phyloP scores from a whole-genome alignment of 2,797 vertebrate species.

The Percopsis omiscomaycus region DNA sequence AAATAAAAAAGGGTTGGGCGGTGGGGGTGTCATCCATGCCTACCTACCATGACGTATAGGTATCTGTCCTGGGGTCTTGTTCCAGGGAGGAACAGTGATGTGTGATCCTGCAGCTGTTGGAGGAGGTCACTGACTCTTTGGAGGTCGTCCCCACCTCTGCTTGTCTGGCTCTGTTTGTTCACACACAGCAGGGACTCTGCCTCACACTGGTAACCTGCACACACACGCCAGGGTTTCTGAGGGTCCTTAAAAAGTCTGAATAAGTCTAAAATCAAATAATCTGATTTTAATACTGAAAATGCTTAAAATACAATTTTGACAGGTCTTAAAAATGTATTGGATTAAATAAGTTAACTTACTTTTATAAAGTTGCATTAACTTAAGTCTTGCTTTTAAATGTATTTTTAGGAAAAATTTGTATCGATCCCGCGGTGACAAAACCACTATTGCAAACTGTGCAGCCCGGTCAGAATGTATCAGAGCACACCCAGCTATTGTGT shows the following conservation, averaged over 20 bases:
- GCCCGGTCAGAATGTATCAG: too few species aligned
- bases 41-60: constrained; percentile 86
- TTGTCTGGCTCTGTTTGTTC: constrained; percentile 78
- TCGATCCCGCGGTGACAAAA: too few species aligned
- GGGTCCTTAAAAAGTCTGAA: background rate
- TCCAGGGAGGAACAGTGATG: constrained; percentile 82
- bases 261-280: background rate
- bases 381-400: too few species aligned
- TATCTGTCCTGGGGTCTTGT: constrained; percentile 83
- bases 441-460: too few species aligned
- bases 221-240: background rate
- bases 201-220: constrained; percentile 89
- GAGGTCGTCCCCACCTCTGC: constrained; percentile 82
- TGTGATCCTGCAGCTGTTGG: constrained; percentile 83
- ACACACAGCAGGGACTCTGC: constrained; percentile 85
- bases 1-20: background rate
- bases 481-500: too few species aligned
- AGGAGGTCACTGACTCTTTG: constrained; percentile 80
- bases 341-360: too few species aligned
- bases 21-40: background rate
- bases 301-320: too few species aligned
- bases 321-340: too few species aligned
- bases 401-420: too few species aligned
- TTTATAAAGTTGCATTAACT: too few species aligned
- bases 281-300: too few species aligned